Percentiles rank a stretch among this genome's conserved stretches.
Conservation (phyloP, 2,797 vertebrate species). For the Hippoglossus hippoglossus region DNA sequence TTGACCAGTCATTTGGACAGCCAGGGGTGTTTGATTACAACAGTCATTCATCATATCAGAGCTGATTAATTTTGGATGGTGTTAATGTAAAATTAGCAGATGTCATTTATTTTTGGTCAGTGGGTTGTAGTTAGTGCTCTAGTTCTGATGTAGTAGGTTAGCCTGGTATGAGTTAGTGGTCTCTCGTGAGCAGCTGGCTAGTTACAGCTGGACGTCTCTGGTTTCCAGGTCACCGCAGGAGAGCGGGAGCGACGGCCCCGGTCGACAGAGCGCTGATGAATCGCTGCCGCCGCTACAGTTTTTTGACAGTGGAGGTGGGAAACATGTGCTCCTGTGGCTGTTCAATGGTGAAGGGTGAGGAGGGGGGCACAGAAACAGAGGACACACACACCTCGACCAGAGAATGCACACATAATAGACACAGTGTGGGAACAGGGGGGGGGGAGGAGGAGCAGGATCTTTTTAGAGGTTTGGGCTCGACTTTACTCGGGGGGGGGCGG, state of each 20-base stretch:
- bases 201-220: constrained; percentile 46
- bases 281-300: constrained; percentile 1
- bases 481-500: constrained; percentile 1
- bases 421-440: constrained; percentile 67
- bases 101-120: constrained; percentile 52
- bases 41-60: constrained; percentile 51
- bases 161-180: constrained; percentile 79
- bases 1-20: constrained; percentile 83
- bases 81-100: constrained; percentile 67
- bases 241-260: constrained; percentile 40
- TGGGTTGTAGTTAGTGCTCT: constrained; percentile 79
- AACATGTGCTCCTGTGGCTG: constrained; percentile 62
- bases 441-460: neutral
- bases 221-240: constrained; percentile 40
- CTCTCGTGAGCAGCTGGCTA: constrained; percentile 40
- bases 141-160: constrained; percentile 83
- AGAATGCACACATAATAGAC: constrained; percentile 81
- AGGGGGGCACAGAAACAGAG: constrained; percentile 75
- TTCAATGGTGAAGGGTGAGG: constrained; percentile 69
- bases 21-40: constrained; percentile 71
- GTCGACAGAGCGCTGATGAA: constrained; percentile 13
- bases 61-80: constrained; percentile 68
- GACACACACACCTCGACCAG: constrained; percentile 77
- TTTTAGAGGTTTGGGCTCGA: constrained; percentile 64
- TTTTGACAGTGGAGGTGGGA: constrained; percentile 41